phyloP scores from a whole-genome alignment of 2,797 vertebrate genomes.

The Lepilemur septentrionalis region DNA sequence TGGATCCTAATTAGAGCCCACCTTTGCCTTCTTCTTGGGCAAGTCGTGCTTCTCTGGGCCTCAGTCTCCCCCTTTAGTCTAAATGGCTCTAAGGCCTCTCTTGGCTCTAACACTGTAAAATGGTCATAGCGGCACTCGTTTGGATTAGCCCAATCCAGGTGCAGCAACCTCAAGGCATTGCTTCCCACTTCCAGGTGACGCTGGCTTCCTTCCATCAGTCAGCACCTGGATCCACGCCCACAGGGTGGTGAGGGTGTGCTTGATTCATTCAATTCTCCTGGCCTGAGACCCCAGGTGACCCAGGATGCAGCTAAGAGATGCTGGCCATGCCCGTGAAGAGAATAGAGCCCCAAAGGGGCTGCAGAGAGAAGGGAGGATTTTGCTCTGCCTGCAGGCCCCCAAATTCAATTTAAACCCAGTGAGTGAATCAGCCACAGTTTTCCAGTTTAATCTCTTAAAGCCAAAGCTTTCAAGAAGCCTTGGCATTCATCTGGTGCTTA shows the following conservation, averaged over 20 bases:
- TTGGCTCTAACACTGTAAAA: background rate
- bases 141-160: background rate
- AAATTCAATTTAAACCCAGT: background rate
- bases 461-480: background rate
- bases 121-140: background rate
- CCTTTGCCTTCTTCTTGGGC: background rate
- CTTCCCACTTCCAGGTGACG: background rate
- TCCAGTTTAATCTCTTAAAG: background rate
- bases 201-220: background rate
- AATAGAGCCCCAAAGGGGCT: background rate
- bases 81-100: background rate
- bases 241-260: background rate
- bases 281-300: background rate
- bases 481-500: background rate
- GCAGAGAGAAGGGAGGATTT: background rate
- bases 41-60: background rate
- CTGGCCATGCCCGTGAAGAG: fast-evolving
- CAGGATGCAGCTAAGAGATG: background rate
- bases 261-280: background rate
- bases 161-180: background rate
- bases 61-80: background rate
- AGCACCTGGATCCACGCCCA: background rate
- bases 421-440: background rate
- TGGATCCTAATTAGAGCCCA: background rate
- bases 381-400: background rate